Percentiles rank a stretch among this genome's conserved stretches.
These are phyloP conservation scores for Brachyptera putata DNA, from an alignment of 2,888 invertebrate species.

Conservation along the genomic window DNA sequence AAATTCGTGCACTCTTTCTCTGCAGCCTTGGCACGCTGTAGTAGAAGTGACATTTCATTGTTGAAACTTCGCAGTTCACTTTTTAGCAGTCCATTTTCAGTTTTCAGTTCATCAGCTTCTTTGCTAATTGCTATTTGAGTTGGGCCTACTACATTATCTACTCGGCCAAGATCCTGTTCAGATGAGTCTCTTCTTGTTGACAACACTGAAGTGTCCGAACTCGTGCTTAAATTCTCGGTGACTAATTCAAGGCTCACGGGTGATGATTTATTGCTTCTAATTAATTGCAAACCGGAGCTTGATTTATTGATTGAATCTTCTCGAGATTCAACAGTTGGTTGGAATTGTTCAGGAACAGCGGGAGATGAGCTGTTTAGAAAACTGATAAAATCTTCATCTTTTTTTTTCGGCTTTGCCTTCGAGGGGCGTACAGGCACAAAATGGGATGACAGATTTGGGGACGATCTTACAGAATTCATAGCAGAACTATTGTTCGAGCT, in stretches of 20 bases:
- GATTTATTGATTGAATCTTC: neutral
- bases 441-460: slow-evolving; percentile 21
- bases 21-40: slow-evolving; percentile 47
- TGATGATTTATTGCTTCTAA: neutral
- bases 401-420: slow-evolving; percentile 23
- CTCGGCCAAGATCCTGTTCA: neutral
- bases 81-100: slow-evolving; percentile 43
- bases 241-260: neutral
- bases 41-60: slow-evolving; percentile 48
- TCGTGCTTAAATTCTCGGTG: neutral
- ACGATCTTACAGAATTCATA: slow-evolving; percentile 20
- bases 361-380: slow-evolving; percentile 38
- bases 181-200: slow-evolving; percentile 19
- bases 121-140: neutral
- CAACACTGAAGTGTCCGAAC: slow-evolving; percentile 1
- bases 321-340: neutral
- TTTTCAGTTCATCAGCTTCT: slow-evolving; percentile 19
- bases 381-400: slow-evolving; percentile 33
- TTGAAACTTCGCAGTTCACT: slow-evolving; percentile 51
- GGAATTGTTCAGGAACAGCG: neutral
- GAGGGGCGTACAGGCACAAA: slow-evolving; percentile 6
- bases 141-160: neutral
- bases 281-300: neutral
- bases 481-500: neutral
- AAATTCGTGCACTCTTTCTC: slow-evolving; percentile 41